A percentile compares a stretch with the other conserved stretches of the same genome.
Evolutionary conservation across 2,113 vertebrate genomes (phyloP).

Genomic region (Melanerpes formicivorus): DNA sequence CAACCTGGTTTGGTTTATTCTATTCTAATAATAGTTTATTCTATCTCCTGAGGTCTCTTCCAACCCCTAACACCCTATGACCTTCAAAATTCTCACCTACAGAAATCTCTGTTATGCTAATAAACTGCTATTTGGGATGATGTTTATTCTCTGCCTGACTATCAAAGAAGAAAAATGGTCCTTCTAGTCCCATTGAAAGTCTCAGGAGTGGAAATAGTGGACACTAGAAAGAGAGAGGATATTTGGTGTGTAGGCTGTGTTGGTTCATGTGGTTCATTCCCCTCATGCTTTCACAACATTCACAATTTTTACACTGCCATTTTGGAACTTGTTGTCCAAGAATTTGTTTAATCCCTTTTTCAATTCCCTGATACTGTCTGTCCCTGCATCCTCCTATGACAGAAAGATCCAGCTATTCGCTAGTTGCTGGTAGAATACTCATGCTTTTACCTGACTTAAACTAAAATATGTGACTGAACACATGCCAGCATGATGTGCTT

Average conservation of each 20-base stretch:
- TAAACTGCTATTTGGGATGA: not conserved
- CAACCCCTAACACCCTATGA: too few relatives aligned
- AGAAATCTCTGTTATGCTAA: not conserved
- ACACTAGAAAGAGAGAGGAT: not conserved
- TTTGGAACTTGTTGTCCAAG: not conserved
- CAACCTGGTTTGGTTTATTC: too few relatives aligned
- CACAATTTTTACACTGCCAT: not conserved
- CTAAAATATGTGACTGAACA: not conserved
- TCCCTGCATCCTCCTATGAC: not conserved
- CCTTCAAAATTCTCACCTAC: not conserved
- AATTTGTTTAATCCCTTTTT: not conserved
- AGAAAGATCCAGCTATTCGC: not conserved
- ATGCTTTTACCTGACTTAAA: not conserved
- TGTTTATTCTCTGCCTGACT: not conserved
- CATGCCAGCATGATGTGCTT: rapidly evolving
- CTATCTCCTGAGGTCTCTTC: too few relatives aligned
- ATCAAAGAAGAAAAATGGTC: not conserved
- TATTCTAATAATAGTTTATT: too few relatives aligned
- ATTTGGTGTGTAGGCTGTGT: rapidly evolving
- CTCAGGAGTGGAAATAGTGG: not conserved
- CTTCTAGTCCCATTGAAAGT: not conserved
- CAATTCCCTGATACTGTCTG: not conserved
- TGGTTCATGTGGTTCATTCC: not conserved
- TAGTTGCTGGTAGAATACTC: not conserved
- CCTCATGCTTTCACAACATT: not conserved